Evolutionary conservation across 2,888 invertebrate species (phyloP), one percentile per base, ranked within the genome.

Genomic region (Parnassius orleans): DNA sequence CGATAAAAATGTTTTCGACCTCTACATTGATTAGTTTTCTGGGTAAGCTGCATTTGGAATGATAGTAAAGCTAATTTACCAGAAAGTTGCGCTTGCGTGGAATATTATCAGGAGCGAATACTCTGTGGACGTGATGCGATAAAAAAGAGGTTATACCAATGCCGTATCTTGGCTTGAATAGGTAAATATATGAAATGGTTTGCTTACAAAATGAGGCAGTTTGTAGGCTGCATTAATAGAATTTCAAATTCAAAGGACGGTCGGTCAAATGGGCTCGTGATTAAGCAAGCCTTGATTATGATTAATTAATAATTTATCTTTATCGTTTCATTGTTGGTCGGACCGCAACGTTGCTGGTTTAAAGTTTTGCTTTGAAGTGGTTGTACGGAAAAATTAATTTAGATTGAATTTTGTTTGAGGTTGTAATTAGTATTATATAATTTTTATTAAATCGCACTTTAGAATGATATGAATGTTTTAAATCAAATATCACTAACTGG

Each of bases 261-360:
- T 66, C 59, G 59, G 63, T 66, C 69, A 68, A 69, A 74, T 73
- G 75, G 77, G 75, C 75, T 75, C 75, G 71, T 73, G 74, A 77
- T 78, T 77, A 76, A 76, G 72, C 72, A 69, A 70, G 70, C 73
- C 75, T 70, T 70, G 67, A 74, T 71, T 69, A 68, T 70, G 68
- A 70, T 73, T 70, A 75, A 71, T 70, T 70, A 66, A 72, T 70
- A 66, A 73, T 68, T 58, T 73, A 68, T 67, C 67, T 63, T 65
- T 58, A 63, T 43, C 47, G 19, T 53, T 60, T 12, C 52, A 53
- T 60, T 60, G 53, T 56, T 57, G 50, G 24, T 24, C 44, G 46
- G 46, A 44, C 46, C 46, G 24, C 2, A 43, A 52, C 10, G 14
- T 46, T 24, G 44, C 33, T 15, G 55, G 24, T 33, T 51, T 51